phyloP scores from a whole-genome alignment of 1,140 invertebrate genomes.

The Zelostemma sp. region DNA sequence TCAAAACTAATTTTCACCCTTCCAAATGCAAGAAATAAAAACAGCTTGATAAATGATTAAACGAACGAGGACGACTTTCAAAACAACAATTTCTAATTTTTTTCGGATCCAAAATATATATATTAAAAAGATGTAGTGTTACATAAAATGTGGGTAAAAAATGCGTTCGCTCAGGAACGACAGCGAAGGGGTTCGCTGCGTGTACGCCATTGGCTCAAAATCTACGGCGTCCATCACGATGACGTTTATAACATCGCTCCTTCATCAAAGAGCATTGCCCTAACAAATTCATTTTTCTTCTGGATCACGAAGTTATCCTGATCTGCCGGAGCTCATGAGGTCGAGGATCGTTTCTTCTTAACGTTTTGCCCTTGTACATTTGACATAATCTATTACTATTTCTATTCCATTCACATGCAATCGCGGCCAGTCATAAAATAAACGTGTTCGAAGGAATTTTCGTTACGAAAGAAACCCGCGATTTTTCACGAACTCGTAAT shows the following conservation, averaged over 20 bases:
- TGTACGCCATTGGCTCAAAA: constrained; percentile 34
- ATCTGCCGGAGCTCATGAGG: constrained; percentile 28
- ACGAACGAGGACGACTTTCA: too few relatives aligned
- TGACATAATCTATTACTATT: constrained; percentile 25
- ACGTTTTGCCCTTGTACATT: constrained; percentile 23
- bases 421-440: constrained; percentile 3
- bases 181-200: constrained; percentile 14
- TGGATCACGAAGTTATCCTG: constrained; percentile 35
- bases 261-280: constrained; percentile 22
- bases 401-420: constrained; percentile 14
- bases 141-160: too few relatives aligned
- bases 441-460: background rate
- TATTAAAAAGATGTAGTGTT: too few relatives aligned
- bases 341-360: constrained; percentile 40
- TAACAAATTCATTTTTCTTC: constrained; percentile 40
- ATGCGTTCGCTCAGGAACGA: constrained; percentile 26
- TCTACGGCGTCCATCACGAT: constrained; percentile 40
- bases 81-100: too few relatives aligned
- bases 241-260: constrained; percentile 40
- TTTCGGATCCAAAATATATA: too few relatives aligned
- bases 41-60: too few relatives aligned
- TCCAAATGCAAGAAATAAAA: too few relatives aligned
- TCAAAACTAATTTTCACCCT: too few relatives aligned
- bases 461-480: too few relatives aligned
- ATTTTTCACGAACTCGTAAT: too few relatives aligned